Evolutionary conservation across 2,888 invertebrate species (phyloP), one percentile per base, ranked within the genome.

Genomic region (Lingula anatina): DNA sequence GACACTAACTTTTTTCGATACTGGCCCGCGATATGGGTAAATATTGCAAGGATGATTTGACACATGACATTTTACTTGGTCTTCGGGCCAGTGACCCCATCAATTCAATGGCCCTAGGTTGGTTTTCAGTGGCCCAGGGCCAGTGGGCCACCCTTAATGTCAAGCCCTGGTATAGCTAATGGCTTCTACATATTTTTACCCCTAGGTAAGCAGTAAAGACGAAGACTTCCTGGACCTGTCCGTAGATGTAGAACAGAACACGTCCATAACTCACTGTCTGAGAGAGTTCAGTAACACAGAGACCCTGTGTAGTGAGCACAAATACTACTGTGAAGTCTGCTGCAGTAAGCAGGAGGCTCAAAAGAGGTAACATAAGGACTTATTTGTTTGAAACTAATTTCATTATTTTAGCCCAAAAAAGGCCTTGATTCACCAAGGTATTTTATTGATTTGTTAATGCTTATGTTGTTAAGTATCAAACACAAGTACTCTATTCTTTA

Each of bases 271-370:
- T 1, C 95, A 97, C 79, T 99, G 97, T 79, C 83, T 99, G 61
- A 85, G 91, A 66, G 96, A 95, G 79, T 97, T 96, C 80, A 95
- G 95, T 73, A 95, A 94, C 79, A 97, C 95, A 52, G 99, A 99
- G 79, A 99, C 97, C 1, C 83, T 99, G 40, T 95, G 96, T 81
- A 92, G 90, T 70, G 99, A 99, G 79, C 97, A 99, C 83, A 99
- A 99, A 80, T 99, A 99, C 78, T 96, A 97, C 80, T 99, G 99
- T 80, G 97, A 99, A 82, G 90, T 94, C 71, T 99, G 99, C 78
- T 93, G 93, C 81, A 95, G 94, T 80, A 97, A 97, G 80, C 97
- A 99, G 79, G 97, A 99, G 80, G 97, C 97, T 40, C 95, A 96
- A 83, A 81, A 80, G 68, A 68, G 78, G 79, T 78, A 35, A 44